Percentiles rank a stretch among this genome's conserved stretches.
Evolutionary conservation across 2,797 vertebrate genomes (phyloP).

Genomic region (Crypturellus tataupa): DNA sequence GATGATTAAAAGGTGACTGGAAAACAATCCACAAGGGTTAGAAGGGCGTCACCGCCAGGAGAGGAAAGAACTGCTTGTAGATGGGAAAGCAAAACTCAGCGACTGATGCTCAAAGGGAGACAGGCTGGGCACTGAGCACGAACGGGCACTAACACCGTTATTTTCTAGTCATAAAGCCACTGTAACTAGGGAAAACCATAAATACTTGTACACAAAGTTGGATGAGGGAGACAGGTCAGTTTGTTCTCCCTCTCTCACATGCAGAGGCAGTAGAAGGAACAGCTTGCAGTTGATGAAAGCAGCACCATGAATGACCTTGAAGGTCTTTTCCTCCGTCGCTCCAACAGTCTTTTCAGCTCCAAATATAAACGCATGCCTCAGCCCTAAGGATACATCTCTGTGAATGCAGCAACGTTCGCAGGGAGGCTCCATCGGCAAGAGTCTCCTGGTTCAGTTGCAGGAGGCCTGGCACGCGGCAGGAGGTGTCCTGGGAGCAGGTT

Average conservation of each 20-base stretch:
- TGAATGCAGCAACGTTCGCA: not conserved
- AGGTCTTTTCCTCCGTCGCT: not conserved
- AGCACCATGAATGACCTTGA: not conserved
- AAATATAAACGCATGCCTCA: not conserved
- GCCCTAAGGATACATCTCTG: not conserved
- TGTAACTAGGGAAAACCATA: not conserved
- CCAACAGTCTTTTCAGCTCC: not conserved
- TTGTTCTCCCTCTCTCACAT: not conserved
- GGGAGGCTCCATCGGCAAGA: rapidly evolving
- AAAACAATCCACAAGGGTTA: not conserved
- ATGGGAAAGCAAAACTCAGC: not conserved
- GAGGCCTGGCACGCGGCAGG: rapidly evolving
- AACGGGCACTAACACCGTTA: not conserved
- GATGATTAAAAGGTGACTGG: constrained; percentile 21
- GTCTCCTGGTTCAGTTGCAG: not conserved
- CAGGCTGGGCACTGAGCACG: not conserved
- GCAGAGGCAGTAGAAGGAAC: not conserved
- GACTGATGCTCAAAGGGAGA: not conserved
- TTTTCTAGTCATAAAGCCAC: not conserved
- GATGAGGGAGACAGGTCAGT: not conserved
- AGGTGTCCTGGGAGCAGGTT: not conserved
- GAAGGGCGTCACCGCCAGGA: not conserved
- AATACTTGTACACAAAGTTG: not conserved
- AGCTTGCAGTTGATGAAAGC: not conserved
- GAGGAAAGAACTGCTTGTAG: not conserved